Percentiles rank a stretch among this genome's conserved stretches.
Evolutionary conservation across 2,888 invertebrate genomes (phyloP).

Genomic region (Dryobota labecula): DNA sequence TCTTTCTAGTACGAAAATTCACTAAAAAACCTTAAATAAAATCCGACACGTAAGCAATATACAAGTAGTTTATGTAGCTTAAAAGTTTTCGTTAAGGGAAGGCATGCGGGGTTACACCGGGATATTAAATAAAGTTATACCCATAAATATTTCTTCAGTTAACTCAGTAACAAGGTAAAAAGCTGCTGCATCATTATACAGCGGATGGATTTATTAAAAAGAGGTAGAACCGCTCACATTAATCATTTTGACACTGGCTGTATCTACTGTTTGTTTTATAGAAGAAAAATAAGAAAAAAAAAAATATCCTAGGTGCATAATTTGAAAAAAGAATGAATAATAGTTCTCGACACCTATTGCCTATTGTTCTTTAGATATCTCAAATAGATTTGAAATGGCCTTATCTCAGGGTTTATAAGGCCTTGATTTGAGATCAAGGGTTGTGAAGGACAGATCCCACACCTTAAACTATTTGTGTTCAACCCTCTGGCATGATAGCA

Average conservation of each 20-base stretch:
- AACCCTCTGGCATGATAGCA: not conserved
- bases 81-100: constrained; percentile 81
- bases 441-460: not conserved
- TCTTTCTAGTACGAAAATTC: not conserved
- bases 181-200: constrained; percentile 67
- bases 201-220: constrained; percentile 68
- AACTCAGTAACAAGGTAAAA: constrained; percentile 83
- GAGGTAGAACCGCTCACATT: constrained; percentile 50
- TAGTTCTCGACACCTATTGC: not conserved
- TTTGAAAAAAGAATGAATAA: constrained; percentile 22
- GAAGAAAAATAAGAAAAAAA: not conserved
- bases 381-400: not conserved
- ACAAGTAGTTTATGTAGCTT: constrained; percentile 79
- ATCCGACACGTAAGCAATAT: constrained; percentile 52
- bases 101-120: constrained; percentile 65
- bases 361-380: not conserved
- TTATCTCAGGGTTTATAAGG: not conserved
- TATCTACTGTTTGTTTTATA: constrained; percentile 1
- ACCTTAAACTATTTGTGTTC: not conserved
- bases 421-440: not conserved
- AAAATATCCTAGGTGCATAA: not conserved
- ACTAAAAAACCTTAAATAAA: constrained; percentile 14
- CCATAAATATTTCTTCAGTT: constrained; percentile 90
- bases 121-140: constrained; percentile 90
- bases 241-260: constrained; percentile 56